Base-by-base conservation (phyloP, 1,140 invertebrate genomes). In the Caerostris darwini region DNA sequence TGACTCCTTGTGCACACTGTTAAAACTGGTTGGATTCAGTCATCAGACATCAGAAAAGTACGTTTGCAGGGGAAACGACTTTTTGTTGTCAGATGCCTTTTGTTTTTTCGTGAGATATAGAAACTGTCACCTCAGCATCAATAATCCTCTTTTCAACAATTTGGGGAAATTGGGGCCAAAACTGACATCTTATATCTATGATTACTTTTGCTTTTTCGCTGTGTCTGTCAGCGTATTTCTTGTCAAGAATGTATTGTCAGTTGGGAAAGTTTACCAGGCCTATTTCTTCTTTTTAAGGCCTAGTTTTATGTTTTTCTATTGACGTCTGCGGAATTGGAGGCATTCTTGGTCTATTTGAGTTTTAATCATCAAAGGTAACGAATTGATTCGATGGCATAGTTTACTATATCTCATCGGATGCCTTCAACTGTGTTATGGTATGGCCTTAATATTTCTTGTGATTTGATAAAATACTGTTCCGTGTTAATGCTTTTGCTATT, bases 161-260 rank as follows among this genome's bases (percentile, higher is more conserved):
- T 88, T 64, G 86, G 86, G 3, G 19, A 67, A 88, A 64, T 88
- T 17, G 82, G 86, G 86, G 86, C 86, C 86, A 88, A 88, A 88
- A 17, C 50, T 61, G 86, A 64, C 86, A 77, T 77, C 34, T 77
- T 77, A 34, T 34, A 77, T 77, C 71, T 77, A 57, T 34, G 56
- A 17, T 17, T 19, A 54, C 34, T 88, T 64, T 88, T 17, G 50
- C 10, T 67, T 17, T 77, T 77, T 53, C 53, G 34, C 71, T 4
- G 71, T 67, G 71, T 67, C 61, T 67, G 71, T 77, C 10, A 34
- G 34, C 71, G 71, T 77, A 77, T 77, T 50, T 77, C 86, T 88
- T 61, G 58, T 88, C 50, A 53, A 53, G 54, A 88, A 7, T 10
- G 34, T 14, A 53, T 88, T 88, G 61, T 88, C 14, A 34, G 7